Percentiles rank a stretch among this genome's conserved stretches.
phyloP scores from a whole-genome alignment of 2,888 invertebrate species.

The Phortica magna region DNA sequence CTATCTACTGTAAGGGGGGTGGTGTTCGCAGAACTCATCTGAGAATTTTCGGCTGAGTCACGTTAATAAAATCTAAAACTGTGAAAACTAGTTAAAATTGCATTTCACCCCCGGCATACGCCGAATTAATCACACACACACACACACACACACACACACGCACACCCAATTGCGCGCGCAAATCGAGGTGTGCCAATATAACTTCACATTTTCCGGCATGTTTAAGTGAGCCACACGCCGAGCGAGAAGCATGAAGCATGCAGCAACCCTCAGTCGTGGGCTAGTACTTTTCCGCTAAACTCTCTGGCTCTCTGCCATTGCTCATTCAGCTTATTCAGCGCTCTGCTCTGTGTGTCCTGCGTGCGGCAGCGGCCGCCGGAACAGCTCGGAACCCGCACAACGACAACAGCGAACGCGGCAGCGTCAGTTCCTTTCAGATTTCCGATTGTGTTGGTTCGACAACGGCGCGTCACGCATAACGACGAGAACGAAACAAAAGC shows the following conservation, averaged over 20 bases:
- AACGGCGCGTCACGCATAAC: conserved; percentile 56
- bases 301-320: neutral
- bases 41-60: neutral
- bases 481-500: conserved; percentile 21
- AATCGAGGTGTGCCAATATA: neutral
- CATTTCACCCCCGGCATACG: neutral
- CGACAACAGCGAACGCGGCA: conserved; percentile 55
- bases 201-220: neutral
- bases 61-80: neutral
- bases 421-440: conserved; percentile 76
- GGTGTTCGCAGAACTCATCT: neutral
- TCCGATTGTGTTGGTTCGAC: conserved; percentile 75
- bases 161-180: neutral
- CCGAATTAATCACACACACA: too few species aligned
- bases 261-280: conserved; percentile 14
- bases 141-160: neutral
- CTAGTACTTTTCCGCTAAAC: too few species aligned
- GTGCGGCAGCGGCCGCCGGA: neutral
- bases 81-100: neutral
- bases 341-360: conserved; percentile 26
- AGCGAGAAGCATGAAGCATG: neutral
- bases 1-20: neutral
- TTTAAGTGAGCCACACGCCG: conserved; percentile 24
- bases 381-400: conserved; percentile 28
- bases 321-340: conserved; percentile 12